Base-by-base conservation (phyloP, 1,140 invertebrate species). In the Venturia canescens region DNA sequence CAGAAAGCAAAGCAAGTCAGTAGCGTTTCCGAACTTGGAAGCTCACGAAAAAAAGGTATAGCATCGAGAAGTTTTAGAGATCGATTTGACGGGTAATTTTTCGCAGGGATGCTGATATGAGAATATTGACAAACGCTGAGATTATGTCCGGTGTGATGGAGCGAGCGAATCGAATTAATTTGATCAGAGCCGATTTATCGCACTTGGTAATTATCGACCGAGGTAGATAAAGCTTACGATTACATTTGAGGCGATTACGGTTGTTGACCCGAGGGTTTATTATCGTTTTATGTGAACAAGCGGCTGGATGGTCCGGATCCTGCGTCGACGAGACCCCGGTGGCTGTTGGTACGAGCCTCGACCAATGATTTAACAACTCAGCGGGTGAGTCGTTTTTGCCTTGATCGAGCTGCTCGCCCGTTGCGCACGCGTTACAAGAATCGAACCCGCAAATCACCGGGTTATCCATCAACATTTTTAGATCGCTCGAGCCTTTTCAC, bases 141-240 rank as follows among this genome's bases (percentile, higher is more conserved):
- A 91, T 93, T 74, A 86, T 95, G 5, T 87, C 87, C 0, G 90
- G 90, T 0, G 80, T 95, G 11, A 84, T 88, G n/a, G 34, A 84
- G 0, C 93, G 89, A 83, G 91, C 90, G 83, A 95, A 96, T 88
- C 89, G 89, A 44, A 86, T 96, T 57, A 95, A 96, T 86, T 80
- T 96, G 11, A 94, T 94, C 70, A 90, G 94, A 81, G 93, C 92
- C 4, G 91, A 92, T 53, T 83, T 94, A 16, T 88, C 92, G 4
- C 90, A 93, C 83, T 92, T 95, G 89, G 94, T 95, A 90, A 91
- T 91, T 89, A 83, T 44, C 11, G 2, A 6, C 38, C 38, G 38
- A 13, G 38, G 38, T 72, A 71, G 78, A 78, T 63, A n/a, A n/a
- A n/a, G n/a, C n/a, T n/a, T n/a, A n/a, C n/a, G n/a, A 78, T 76